Conservation (phyloP, 2,888 invertebrate species). For the Hydrotaea diabolus region DNA sequence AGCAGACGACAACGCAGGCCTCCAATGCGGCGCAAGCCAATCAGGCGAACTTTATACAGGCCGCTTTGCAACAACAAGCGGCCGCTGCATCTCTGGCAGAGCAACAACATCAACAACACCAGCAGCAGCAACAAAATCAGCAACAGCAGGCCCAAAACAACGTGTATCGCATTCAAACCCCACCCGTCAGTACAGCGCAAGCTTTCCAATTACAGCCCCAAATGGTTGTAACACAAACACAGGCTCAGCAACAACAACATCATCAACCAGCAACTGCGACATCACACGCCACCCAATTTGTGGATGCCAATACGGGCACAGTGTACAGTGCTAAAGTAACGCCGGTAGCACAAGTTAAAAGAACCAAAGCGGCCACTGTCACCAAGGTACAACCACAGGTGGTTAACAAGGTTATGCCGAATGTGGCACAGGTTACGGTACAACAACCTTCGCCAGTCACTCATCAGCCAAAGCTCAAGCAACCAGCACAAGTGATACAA, state of each 20-base stretch:
- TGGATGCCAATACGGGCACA: slow-evolving; percentile 45
- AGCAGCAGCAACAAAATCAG: slow-evolving; percentile 69
- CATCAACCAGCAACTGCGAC: slow-evolving; percentile 26
- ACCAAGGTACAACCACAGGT: slow-evolving; percentile 76
- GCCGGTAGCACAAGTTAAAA: slow-evolving; percentile 72
- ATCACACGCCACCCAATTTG: slow-evolving; percentile 35
- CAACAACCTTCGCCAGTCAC: slow-evolving; percentile 53
- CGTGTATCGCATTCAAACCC: slow-evolving; percentile 69
- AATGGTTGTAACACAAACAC: slow-evolving; percentile 54
- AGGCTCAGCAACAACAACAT: slow-evolving; percentile 51
- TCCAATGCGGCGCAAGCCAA: slow-evolving; percentile 42
- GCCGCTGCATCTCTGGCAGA: slow-evolving; percentile 50
- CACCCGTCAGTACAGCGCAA: slow-evolving; percentile 41
- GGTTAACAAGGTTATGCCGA: slow-evolving; percentile 77
- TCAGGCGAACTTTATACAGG: slow-evolving; percentile 54
- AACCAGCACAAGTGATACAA: slow-evolving; percentile 23
- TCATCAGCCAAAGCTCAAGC: slow-evolving; percentile 54
- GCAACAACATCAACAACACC: slow-evolving; percentile 68
- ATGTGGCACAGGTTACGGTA: slow-evolving; percentile 66
- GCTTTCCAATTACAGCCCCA: slow-evolving; percentile 70
- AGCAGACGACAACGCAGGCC: slow-evolving; percentile 49
- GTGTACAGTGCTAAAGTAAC: slow-evolving; percentile 68
- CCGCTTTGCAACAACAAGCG: slow-evolving; percentile 64
- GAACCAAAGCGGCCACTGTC: slow-evolving; percentile 70
- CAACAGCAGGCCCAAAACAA: slow-evolving; percentile 68